Conservation (phyloP, 2,888 invertebrate genomes). For the Nephrocerus scutellatus region DNA sequence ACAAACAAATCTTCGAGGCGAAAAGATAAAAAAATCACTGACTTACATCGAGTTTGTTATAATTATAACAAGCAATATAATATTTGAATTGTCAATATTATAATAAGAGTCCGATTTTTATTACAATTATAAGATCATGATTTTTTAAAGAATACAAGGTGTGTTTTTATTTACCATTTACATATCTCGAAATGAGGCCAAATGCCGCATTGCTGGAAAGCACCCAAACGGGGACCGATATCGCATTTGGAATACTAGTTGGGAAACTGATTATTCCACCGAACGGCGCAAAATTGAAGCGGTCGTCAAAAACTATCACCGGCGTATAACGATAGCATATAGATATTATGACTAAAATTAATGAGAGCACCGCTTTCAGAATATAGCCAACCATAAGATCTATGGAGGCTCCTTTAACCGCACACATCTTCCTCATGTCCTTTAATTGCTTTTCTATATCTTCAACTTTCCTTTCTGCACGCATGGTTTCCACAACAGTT, state of each 20-base stretch:
- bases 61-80: neutral
- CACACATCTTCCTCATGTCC: constrained; percentile 21
- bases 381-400: constrained; percentile 41
- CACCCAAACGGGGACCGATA: constrained; percentile 52
- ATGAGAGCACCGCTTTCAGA: constrained; percentile 39
- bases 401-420: constrained; percentile 28
- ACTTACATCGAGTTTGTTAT: neutral
- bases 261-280: constrained; percentile 50
- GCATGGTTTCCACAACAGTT: too few species aligned
- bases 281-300: constrained; percentile 48
- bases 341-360: constrained; percentile 43
- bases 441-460: constrained; percentile 26
- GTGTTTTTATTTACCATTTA: too few species aligned
- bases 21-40: neutral
- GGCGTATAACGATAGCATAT: constrained; percentile 48
- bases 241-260: constrained; percentile 46
- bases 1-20: constrained; percentile 29
- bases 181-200: constrained; percentile 35
- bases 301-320: constrained; percentile 46
- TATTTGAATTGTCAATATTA: too few species aligned
- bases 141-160: too few species aligned
- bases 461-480: constrained; percentile 34
- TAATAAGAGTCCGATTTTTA: constrained; percentile 3
- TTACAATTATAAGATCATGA: constrained; percentile 3
- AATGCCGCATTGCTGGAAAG: constrained; percentile 49